A percentile compares a stretch with the other conserved stretches of the same genome.
phyloP scores from a whole-genome alignment of 2,888 invertebrate species.

The Disparrhopalites patrizii region DNA sequence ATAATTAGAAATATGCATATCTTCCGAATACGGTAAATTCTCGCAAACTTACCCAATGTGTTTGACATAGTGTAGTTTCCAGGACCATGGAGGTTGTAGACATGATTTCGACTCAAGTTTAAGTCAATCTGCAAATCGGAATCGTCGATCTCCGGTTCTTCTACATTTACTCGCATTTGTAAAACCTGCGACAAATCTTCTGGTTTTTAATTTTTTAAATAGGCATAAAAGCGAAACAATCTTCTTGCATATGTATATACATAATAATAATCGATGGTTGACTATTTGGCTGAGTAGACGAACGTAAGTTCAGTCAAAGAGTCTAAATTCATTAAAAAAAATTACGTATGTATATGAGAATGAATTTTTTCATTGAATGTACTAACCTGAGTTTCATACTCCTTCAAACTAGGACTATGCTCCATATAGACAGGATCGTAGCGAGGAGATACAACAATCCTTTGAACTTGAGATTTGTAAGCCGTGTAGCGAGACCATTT shows the following conservation, averaged over 20 bases:
- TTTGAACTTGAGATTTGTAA: constrained; percentile 74
- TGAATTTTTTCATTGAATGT: too few relatives aligned
- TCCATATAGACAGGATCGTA: constrained; percentile 69
- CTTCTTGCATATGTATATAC: too few relatives aligned
- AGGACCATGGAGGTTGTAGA: constrained; percentile 42
- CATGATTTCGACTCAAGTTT: constrained; percentile 54
- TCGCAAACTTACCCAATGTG: constrained; percentile 32
- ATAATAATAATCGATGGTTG: too few relatives aligned
- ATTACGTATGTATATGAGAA: too few relatives aligned
- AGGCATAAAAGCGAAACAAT: too few relatives aligned
- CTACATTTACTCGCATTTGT: constrained; percentile 86
- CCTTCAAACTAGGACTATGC: constrained; percentile 69
- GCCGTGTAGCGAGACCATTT: constrained; percentile 91
- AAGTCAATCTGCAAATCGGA: constrained; percentile 75
- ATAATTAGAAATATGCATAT: neutral
- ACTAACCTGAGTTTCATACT: constrained; percentile 88
- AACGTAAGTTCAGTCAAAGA: too few relatives aligned
- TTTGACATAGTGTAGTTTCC: constrained; percentile 37
- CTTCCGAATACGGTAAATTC: neutral
- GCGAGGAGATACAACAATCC: constrained; percentile 68
- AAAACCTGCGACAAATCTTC: constrained; percentile 58
- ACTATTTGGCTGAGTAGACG: too few relatives aligned
- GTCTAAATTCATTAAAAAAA: too few relatives aligned
- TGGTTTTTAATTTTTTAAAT: too few relatives aligned
- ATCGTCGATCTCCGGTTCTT: constrained; percentile 70